Conservation (phyloP, 2,888 invertebrate genomes). For the Macrosiphum euphorbiae region DNA sequence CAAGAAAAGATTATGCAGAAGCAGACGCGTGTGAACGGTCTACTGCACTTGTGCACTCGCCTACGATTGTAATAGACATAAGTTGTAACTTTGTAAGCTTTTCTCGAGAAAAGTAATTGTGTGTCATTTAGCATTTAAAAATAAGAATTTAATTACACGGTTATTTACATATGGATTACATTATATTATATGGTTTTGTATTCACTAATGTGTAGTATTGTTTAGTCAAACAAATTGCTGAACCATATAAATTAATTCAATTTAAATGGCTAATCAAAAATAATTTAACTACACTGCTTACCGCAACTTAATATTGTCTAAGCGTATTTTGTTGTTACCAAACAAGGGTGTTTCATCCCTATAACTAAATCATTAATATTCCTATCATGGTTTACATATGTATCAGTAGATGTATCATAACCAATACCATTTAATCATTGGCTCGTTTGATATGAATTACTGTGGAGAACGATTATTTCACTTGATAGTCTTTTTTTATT, state of each 20-base stretch:
- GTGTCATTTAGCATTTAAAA: not conserved
- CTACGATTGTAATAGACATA: not conserved
- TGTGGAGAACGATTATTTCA: not conserved
- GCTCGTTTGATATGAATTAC: not conserved
- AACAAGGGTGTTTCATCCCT: not conserved
- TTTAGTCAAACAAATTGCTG: not conserved
- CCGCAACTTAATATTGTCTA: not conserved
- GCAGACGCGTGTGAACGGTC: not conserved
- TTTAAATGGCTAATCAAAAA: not conserved
- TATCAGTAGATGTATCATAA: not conserved
- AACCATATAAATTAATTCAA: not conserved
- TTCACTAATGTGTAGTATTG: not conserved
- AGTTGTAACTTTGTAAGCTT: not conserved
- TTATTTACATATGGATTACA: not conserved
- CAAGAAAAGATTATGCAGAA: not conserved
- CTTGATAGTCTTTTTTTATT: not conserved
- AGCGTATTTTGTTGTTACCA: not conserved
- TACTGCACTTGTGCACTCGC: not conserved
- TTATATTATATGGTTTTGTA: not conserved
- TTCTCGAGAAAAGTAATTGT: not conserved
- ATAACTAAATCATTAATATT: not conserved
- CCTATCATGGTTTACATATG: not conserved
- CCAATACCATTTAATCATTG: not conserved
- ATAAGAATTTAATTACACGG: constrained; percentile 7
- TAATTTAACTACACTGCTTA: not conserved